Percentiles rank a stretch among this genome's conserved stretches.
Conservation (phyloP, 2,797 vertebrate species). For the Sebastiscus albofasciatus region DNA sequence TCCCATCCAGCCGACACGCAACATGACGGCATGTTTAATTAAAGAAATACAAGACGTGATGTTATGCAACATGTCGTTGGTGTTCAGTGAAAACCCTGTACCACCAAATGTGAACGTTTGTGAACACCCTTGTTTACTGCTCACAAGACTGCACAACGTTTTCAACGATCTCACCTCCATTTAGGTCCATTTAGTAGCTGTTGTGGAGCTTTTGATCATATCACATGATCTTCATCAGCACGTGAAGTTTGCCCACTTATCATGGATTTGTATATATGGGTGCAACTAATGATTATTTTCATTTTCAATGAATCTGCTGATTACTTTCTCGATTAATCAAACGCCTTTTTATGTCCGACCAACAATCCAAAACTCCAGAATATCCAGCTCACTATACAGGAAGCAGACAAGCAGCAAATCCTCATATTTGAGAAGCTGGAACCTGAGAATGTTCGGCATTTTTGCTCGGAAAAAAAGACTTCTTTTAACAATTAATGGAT, state of each 20-base stretch:
- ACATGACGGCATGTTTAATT: slow-evolving; percentile 64
- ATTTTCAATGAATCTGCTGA: background rate
- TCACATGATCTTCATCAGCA: background rate
- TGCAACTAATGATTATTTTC: background rate
- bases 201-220: background rate
- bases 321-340: background rate
- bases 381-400: background rate
- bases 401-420: background rate
- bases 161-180: background rate
- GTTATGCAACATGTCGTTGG: slow-evolving; percentile 18
- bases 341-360: background rate
- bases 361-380: background rate
- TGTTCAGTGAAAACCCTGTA: slow-evolving; percentile 9
- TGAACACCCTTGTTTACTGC: slow-evolving; percentile 21
- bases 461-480: background rate
- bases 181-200: background rate
- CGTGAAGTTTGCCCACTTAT: background rate
- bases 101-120: slow-evolving; percentile 2
- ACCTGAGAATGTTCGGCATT: background rate
- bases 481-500: background rate
- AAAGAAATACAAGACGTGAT: slow-evolving; percentile 34
- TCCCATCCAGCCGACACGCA: slow-evolving; percentile 52
- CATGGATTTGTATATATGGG: too few species aligned
- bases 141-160: background rate
- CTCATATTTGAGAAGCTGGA: background rate